Percentiles rank a stretch among this genome's conserved stretches.
Evolutionary conservation across 2,797 vertebrate genomes (phyloP).

Genomic region (Platyrinchus mystaceus): DNA sequence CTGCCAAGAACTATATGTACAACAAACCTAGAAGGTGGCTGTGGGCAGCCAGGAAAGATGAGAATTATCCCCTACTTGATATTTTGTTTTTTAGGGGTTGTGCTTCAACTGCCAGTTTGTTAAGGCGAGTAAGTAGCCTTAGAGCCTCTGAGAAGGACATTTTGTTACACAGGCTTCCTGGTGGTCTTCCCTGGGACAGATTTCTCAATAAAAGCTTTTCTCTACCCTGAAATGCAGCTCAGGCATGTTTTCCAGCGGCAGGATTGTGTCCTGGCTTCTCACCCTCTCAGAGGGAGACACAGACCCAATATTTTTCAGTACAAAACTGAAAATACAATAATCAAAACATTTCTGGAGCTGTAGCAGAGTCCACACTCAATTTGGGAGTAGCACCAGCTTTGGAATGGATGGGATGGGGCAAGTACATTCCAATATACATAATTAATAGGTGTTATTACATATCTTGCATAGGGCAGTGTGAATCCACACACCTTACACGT

Average conservation of each 20-base stretch:
- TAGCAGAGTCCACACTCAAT: neutral
- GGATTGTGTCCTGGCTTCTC: neutral
- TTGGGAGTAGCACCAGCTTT: neutral
- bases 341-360: neutral
- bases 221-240: accelerated
- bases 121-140: neutral
- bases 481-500: neutral
- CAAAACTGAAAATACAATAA: neutral
- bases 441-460: too few species aligned
- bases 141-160: neutral
- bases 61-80: neutral
- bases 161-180: neutral
- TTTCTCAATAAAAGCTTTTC: neutral
- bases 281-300: neutral
- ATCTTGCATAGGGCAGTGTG: neutral
- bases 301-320: neutral
- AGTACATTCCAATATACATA: accelerated
- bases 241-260: neutral
- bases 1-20: neutral
- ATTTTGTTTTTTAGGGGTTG: neutral
- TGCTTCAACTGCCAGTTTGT: neutral
- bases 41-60: conserved; percentile 50
- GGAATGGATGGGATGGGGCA: neutral
- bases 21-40: conserved; percentile 22
- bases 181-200: neutral